Percentiles rank a stretch among this genome's conserved stretches.
Conservation (phyloP, 2,888 invertebrate species). For the Drosophila paracracens region DNA sequence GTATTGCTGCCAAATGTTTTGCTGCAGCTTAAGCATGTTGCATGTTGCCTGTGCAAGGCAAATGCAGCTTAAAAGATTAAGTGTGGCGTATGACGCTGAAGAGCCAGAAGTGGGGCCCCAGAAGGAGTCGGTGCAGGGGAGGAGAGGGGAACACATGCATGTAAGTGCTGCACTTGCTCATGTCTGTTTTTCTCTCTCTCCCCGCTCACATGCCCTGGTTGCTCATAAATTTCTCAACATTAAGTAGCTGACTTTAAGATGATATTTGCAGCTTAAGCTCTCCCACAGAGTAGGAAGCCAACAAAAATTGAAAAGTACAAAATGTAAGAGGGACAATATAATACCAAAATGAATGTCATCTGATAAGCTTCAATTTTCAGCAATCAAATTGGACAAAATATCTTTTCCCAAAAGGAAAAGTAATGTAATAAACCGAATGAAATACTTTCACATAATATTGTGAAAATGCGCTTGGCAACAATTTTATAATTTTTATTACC, state of each 20-base stretch:
- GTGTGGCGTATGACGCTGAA: slow-evolving; percentile 30
- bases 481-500: neutral
- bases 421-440: neutral
- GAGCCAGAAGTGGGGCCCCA: neutral
- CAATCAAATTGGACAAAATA: slow-evolving; percentile 9
- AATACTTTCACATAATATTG: neutral
- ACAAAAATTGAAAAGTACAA: neutral
- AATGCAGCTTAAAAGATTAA: slow-evolving; percentile 79
- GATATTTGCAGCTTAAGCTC: slow-evolving; percentile 52
- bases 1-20: slow-evolving; percentile 64
- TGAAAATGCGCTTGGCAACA: neutral
- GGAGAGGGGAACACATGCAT: slow-evolving; percentile 21
- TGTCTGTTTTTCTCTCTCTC: neutral
- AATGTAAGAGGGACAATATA: slow-evolving; percentile 6
- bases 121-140: neutral
- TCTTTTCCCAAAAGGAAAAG: neutral
- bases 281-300: slow-evolving; percentile 11
- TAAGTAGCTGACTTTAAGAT: slow-evolving; percentile 72
- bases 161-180: slow-evolving; percentile 55
- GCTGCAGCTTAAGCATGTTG: slow-evolving; percentile 77
- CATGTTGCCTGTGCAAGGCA: slow-evolving; percentile 68
- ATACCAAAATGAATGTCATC: slow-evolving; percentile 19
- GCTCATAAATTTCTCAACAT: slow-evolving; percentile 62
- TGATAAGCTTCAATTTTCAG: slow-evolving; percentile 21
- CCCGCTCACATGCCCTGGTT: slow-evolving; percentile 12